Evolutionary conservation across 1,140 invertebrate genomes (phyloP), one percentile per base, ranked within the genome.

Genomic region (Amphibalanus amphitrite): DNA sequence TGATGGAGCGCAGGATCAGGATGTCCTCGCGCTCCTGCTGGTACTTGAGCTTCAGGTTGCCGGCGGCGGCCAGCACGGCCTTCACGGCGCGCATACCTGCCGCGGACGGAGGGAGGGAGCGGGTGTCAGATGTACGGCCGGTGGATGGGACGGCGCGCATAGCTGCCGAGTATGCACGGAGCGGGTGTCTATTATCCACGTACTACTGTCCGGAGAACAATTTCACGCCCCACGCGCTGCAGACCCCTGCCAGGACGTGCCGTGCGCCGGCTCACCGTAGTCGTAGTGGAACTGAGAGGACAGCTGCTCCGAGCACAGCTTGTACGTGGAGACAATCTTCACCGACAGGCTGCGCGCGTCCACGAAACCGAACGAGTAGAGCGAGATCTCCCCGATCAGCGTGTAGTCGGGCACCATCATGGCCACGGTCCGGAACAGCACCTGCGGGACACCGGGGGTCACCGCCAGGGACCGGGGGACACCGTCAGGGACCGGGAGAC

Each of bases 361-460:
- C 17, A 33, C 38, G 28, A 95, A 95, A 28, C 92, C 92, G 81
- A 93, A 91, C 0, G 92, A 93, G 78, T 94, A 95, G 0, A 95
- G 80, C 70, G 91, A 93, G 4, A 95, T 91, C 82, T 95, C 92
- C 28, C 91, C 91, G 75, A 95, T 95, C 3, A 95, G 81, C 23
- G 87, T 85, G 77, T 93, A 93, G 82, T 95, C 90, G 0, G 92
- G 92, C 67, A 93, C 90, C 91, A 93, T 93, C 91, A 94, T 93
- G 3, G 91, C 85, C 70, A 95, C 87, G 0, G 91, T 90, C 74
- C 92, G 84, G 78, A 95, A 95, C 0, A 93, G 78, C 64, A 65
- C 64, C 64, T 65, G 64, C 3, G 40, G 4, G 17, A 40, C 28
- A 47, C 23, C 29, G 47, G 65, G 13, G 47, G 70, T 74, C 30